Percentiles rank a stretch among this genome's conserved stretches.
Evolutionary conservation across 1,140 invertebrate species (phyloP).

Genomic region (Bacillus rossius): DNA sequence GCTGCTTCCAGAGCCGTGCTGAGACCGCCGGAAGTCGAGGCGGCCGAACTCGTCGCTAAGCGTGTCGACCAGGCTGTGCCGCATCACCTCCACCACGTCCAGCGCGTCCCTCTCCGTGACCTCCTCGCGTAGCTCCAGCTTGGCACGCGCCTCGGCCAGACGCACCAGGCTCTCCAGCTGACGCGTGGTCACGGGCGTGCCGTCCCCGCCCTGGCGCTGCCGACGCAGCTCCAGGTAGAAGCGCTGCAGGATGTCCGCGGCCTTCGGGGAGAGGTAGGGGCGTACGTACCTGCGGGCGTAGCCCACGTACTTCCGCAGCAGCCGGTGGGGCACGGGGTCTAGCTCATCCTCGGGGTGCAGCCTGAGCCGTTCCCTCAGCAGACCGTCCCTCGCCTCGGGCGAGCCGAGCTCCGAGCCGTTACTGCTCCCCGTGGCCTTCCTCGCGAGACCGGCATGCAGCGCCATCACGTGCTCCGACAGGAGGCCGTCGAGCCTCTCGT

Average conservation of each 20-base stretch:
- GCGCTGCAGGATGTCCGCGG: constrained; percentile 61
- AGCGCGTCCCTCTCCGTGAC: constrained; percentile 74
- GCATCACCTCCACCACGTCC: constrained; percentile 82
- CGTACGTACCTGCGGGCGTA: constrained; percentile 88
- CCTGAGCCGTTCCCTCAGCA: constrained; percentile 54
- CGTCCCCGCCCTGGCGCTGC: constrained; percentile 53
- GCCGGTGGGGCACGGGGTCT: constrained; percentile 64
- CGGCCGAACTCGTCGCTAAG: constrained; percentile 62
- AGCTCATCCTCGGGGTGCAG: constrained; percentile 52
- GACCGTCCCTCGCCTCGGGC: neutral
- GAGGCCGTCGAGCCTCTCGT: constrained; percentile 69
- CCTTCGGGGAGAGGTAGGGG: constrained; percentile 66
- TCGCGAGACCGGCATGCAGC: constrained; percentile 53
- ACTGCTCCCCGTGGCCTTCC: neutral
- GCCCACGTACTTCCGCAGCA: constrained; percentile 85
- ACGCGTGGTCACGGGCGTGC: constrained; percentile 71
- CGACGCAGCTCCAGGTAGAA: constrained; percentile 79
- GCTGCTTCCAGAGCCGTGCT: constrained; percentile 67
- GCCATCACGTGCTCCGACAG: constrained; percentile 79
- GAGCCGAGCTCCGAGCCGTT: neutral
- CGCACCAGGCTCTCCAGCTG: constrained; percentile 86
- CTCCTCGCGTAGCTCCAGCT: constrained; percentile 73
- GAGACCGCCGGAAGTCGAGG: constrained; percentile 61
- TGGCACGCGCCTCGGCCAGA: constrained; percentile 81
- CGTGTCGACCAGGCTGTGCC: constrained; percentile 72